Percentiles rank a stretch among this genome's conserved stretches.
Conservation (phyloP, 2,797 vertebrate species). For the Columba guinea region DNA sequence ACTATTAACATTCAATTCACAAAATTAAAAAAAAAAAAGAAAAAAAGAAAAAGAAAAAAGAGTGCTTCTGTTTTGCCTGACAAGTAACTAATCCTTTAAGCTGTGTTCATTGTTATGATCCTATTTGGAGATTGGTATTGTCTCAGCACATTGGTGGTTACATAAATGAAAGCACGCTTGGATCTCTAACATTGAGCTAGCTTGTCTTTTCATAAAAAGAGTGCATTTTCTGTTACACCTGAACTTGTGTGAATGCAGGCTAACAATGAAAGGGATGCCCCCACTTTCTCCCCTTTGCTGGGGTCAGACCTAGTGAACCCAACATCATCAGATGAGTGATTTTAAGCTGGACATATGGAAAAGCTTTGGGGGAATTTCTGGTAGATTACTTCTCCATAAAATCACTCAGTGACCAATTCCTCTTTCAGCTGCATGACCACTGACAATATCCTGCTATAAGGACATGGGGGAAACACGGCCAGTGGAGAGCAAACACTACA, state of each 20-base stretch:
- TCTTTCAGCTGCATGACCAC: neutral
- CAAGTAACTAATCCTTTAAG: slow-evolving; percentile 35
- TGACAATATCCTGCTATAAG: neutral
- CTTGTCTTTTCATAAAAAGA: neutral
- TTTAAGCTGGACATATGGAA: neutral
- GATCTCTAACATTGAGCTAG: neutral
- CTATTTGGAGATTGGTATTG: neutral
- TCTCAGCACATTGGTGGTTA: neutral
- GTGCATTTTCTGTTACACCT: neutral
- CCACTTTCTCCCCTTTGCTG: neutral
- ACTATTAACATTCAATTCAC: neutral
- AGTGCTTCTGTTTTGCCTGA: neutral
- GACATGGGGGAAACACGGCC: neutral
- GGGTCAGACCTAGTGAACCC: neutral
- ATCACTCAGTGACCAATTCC: neutral
- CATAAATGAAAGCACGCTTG: neutral
- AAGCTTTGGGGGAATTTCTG: neutral
- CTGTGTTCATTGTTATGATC: neutral
- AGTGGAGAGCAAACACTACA: neutral
- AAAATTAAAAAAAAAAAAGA: neutral
- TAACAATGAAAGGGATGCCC: neutral
- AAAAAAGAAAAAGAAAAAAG: neutral
- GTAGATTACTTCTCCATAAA: neutral
- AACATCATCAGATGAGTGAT: neutral
- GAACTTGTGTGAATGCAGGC: neutral